Base-by-base conservation (phyloP, 2,888 invertebrate species). In the Labia minor region DNA sequence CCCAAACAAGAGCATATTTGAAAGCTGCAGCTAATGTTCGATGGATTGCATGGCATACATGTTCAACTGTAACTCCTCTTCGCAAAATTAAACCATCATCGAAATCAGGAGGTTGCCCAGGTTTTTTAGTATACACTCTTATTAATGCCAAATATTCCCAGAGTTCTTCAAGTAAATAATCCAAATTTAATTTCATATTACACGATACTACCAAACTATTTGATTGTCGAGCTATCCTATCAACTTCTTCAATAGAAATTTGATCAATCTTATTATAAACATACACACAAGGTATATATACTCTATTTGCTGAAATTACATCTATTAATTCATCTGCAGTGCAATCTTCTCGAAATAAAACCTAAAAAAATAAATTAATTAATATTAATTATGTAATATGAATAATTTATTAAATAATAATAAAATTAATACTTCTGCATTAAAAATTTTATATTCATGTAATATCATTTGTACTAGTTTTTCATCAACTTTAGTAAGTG, bases 241-340 rank as follows among this genome's bases (percentile, higher is more conserved):
- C 93, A 6, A 98, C 95, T 81, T 98, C 97, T 79, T 99, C 98
- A 72, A 99, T 95, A 65, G 97, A 94, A 74, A 99, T 94, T 82
- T 99, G 97, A 86, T 99, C 99, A 73, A 99, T 95, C 85, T 99
- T 99, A 80, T 99, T 99, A 81, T 98, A 99, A 67, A 98, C 95
- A 81, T 98, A 99, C 67, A 99, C 79, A 78, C 99, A 99, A 66
- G 97, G 95, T 76, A 99, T 83, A 80, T 98, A 97, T 26, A 94
- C 92, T 70, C 97, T 85, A 81, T 95, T 97, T 10, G 92, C 96
- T 65, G 92, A 89, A 72, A 99, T 95, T 66, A 99, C 96, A 81
- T 99, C 99, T 72, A 99, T 98, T 74, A 99, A 85, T 75, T 99
- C 98, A 78, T 99, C 99, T 0, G 94, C 87, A 1, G 88, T 88